Evolutionary conservation across 2,888 invertebrate genomes (phyloP), one percentile per base, ranked within the genome.

Genomic region (Drosophila testacea): DNA sequence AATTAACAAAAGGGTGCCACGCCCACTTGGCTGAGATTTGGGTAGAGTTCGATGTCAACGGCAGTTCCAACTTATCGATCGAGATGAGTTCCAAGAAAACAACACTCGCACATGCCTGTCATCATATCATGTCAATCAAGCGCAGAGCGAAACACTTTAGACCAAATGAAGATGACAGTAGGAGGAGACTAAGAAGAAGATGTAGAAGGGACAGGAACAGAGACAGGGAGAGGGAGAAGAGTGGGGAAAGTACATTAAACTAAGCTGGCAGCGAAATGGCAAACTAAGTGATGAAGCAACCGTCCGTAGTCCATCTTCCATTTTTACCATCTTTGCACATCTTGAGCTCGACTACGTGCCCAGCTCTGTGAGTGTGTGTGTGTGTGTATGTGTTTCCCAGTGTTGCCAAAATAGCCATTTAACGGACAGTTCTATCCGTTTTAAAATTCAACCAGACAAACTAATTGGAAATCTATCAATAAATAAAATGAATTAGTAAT

Each of bases 181-280:
- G 4, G 47, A 4, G 30, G 9, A n/a, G 28, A 22, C 1, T 22
- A 13, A 4, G 7, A n/a, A 6, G 47, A 0, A 6, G 16, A 7
- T 11, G n/a, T 7, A 39, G 47, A 22, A 22, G 22, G 22, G 22
- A 22, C 10, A 4, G 13, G 11, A 10, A n/a, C 5, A 30, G 38
- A 1, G 2, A 10, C 13, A 11, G 41, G n/a, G 7, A 30, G 7
- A n/a, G 47, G 2, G 5, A n/a, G 10, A 5, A 16, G 60, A 10
- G 16, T 0, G 9, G 27, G 46, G 27, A 36, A 6, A 64, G 51
- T 62, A 70, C 83, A 80, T 78, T 67, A 73, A 68, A 82, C 73
- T 80, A 82, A 83, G 76, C 77, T 75, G 79, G 70, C 80, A 79
- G 71, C 66, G 57, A 84, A 79, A 84, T 82, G 82, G 77, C 69